These are phyloP conservation scores for Clupea harengus DNA, from an alignment of 2,113 vertebrate species.

Conservation along the genomic window DNA sequence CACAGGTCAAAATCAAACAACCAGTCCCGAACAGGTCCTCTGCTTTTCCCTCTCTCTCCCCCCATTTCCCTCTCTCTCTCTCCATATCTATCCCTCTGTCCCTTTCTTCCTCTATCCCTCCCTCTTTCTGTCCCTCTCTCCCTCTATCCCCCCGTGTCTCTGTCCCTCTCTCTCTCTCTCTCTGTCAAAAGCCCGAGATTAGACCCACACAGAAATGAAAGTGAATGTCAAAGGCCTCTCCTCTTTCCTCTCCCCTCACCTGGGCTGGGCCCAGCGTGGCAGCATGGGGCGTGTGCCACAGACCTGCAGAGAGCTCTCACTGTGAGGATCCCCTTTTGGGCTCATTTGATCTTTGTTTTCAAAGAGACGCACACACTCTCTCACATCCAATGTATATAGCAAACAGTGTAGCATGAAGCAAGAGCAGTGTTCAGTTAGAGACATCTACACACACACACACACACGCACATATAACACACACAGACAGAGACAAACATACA, in stretches of 20 bases:
- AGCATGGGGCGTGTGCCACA: neutral
- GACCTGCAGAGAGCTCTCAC: neutral
- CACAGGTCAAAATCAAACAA: neutral
- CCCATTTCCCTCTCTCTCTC: neutral
- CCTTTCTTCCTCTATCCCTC: neutral
- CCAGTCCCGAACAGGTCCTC: neutral
- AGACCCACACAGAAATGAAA: neutral
- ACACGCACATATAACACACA: neutral
- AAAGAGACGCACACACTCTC: neutral
- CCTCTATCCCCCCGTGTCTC: neutral
- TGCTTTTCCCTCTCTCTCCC: neutral
- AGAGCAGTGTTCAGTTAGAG: neutral
- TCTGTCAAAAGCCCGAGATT: neutral
- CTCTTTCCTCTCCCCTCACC: neutral
- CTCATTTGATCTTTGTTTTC: neutral
- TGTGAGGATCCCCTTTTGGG: neutral
- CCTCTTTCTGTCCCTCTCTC: neutral
- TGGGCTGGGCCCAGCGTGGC: neutral
- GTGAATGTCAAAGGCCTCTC: neutral
- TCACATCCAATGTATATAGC: neutral
- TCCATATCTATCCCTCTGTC: neutral
- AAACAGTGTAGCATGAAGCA: neutral
- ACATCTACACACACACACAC: neutral
- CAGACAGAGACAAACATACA: neutral
- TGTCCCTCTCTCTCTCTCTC: neutral